These are phyloP conservation scores for Acromyrmex heyeri DNA, from an alignment of 1,140 invertebrate genomes.

Conservation along the genomic window DNA sequence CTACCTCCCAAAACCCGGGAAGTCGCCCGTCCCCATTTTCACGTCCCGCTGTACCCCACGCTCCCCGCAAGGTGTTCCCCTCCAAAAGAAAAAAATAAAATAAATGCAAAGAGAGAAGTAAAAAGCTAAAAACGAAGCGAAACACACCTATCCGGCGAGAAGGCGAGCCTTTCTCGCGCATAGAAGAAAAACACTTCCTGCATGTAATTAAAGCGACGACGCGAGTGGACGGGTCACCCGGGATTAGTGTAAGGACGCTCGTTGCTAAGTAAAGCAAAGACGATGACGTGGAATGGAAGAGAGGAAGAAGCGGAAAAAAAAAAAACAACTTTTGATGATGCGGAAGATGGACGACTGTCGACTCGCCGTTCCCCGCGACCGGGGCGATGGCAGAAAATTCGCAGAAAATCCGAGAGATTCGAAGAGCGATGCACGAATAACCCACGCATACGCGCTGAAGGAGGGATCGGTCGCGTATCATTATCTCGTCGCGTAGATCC, in stretches of 20 bases:
- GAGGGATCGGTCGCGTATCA: constrained; percentile 74
- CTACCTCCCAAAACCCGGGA: constrained; percentile 59
- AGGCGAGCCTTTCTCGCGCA: constrained; percentile 71
- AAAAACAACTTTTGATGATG: constrained; percentile 54
- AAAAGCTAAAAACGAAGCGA: constrained; percentile 55
- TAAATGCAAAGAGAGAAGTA: constrained; percentile 42
- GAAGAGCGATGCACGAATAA: constrained; percentile 53
- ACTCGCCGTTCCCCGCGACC: constrained; percentile 70
- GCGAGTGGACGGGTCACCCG: constrained; percentile 83
- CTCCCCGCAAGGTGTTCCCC: constrained; percentile 70
- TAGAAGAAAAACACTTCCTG: constrained; percentile 84
- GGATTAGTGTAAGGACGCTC: constrained; percentile 72
- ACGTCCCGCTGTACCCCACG: constrained; percentile 67
- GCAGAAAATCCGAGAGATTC: constrained; percentile 74
- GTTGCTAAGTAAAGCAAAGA: constrained; percentile 67
- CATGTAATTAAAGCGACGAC: constrained; percentile 77
- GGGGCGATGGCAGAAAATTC: constrained; percentile 68
- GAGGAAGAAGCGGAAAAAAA: constrained; percentile 66
- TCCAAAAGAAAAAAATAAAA: constrained; percentile 41
- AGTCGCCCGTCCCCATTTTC: constrained; percentile 65
- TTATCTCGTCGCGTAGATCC: constrained; percentile 76
- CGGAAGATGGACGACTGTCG: constrained; percentile 66
- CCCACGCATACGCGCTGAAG: constrained; percentile 45
- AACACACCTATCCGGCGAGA: constrained; percentile 69
- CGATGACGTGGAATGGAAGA: constrained; percentile 58